Evolutionary conservation across 2,113 vertebrate species (phyloP).

Genomic region (Pipra filicauda): DNA sequence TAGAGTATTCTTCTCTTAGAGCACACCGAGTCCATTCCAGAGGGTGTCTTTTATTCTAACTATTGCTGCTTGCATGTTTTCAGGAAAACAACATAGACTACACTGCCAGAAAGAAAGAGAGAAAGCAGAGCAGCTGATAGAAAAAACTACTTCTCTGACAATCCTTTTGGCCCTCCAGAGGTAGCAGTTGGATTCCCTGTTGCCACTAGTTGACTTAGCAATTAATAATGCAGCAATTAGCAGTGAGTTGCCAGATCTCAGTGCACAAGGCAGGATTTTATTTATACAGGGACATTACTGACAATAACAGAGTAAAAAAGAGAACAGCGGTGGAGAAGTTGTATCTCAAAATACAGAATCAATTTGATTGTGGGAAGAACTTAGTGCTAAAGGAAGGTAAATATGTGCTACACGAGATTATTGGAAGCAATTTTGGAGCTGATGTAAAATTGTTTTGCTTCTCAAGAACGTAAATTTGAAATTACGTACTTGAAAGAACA

Average conservation of each 20-base stretch:
- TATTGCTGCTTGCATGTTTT: neutral
- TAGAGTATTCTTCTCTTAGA: slow-evolving; percentile 8
- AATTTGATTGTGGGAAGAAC: neutral
- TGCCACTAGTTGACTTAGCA: slow-evolving; percentile 19
- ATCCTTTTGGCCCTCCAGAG: slow-evolving; percentile 8
- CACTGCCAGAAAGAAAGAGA: neutral
- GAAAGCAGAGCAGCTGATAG: neutral
- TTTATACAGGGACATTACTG: neutral
- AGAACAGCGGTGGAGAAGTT: neutral
- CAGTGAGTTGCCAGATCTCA: neutral
- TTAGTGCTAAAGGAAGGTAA: neutral
- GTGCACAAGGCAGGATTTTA: neutral
- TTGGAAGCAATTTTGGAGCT: neutral
- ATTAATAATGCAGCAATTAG: slow-evolving; percentile 51
- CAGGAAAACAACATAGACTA: neutral
- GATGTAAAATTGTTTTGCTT: neutral
- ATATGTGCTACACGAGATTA: neutral
- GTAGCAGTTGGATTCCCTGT: slow-evolving; percentile 3
- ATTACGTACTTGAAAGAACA: neutral
- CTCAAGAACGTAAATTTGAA: neutral
- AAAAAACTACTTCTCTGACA: neutral
- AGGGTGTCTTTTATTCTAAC: neutral
- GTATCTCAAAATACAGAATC: neutral
- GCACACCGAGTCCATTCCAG: neutral
- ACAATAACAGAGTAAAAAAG: neutral